Evolutionary conservation across 2,888 invertebrate genomes (phyloP).

Genomic region (Lasioglossum malachurum): DNA sequence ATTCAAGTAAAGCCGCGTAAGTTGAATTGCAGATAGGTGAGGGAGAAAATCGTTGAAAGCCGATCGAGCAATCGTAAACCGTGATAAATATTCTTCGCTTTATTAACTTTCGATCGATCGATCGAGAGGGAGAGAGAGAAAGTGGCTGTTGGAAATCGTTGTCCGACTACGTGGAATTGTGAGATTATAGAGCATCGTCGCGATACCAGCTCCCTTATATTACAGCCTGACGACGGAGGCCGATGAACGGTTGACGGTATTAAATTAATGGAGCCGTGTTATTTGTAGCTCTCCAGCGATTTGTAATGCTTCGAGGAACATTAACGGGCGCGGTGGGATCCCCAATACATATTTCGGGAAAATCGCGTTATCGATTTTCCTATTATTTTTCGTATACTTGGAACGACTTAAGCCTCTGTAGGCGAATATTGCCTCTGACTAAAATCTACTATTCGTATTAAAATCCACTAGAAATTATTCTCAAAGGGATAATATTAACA

Average conservation of each 20-base stretch:
- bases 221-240: neutral
- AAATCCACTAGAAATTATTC: neutral
- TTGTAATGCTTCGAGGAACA: neutral
- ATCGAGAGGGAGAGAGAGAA: neutral
- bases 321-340: neutral
- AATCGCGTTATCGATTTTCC: neutral
- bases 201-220: neutral
- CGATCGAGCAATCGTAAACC: slow-evolving; percentile 33
- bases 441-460: too few species aligned
- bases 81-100: slow-evolving; percentile 54
- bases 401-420: neutral
- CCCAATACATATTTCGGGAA: neutral
- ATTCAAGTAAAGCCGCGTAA: slow-evolving; percentile 41
- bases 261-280: slow-evolving; percentile 37
- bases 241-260: neutral
- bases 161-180: slow-evolving; percentile 31
- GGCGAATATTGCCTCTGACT: neutral
- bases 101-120: slow-evolving; percentile 34
- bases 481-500: neutral
- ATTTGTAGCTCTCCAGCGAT: neutral
- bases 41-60: slow-evolving; percentile 27
- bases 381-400: neutral
- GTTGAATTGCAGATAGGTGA: slow-evolving; percentile 52
- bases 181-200: slow-evolving; percentile 41
- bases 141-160: slow-evolving; percentile 15